These are phyloP conservation scores for Blera fallax DNA, from an alignment of 2,888 invertebrate genomes.

Conservation along the genomic window DNA sequence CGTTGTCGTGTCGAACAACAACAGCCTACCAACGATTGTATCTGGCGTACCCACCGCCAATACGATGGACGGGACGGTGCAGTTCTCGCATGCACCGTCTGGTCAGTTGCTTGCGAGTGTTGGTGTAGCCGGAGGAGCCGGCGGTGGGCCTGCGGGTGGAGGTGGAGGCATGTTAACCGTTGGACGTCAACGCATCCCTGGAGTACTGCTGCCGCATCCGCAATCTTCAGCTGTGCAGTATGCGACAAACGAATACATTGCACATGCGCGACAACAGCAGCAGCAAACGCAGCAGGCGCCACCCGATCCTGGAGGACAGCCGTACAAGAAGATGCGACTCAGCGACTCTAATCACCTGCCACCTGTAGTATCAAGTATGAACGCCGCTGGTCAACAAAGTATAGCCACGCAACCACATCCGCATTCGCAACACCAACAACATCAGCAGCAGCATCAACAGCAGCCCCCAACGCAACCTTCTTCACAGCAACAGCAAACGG, in stretches of 20 bases:
- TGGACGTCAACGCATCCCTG: constrained; percentile 75
- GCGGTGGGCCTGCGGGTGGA: constrained; percentile 60
- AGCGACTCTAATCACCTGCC: constrained; percentile 81
- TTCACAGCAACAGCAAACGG: constrained; percentile 24
- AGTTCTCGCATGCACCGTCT: constrained; percentile 66
- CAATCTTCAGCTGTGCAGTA: constrained; percentile 79
- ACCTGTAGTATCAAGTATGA: constrained; percentile 84
- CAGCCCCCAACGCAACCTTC: constrained; percentile 63
- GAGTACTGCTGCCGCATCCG: constrained; percentile 75
- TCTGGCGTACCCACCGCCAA: constrained; percentile 86
- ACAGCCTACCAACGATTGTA: constrained; percentile 80
- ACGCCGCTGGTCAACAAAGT: constrained; percentile 79
- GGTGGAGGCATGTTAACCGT: constrained; percentile 76
- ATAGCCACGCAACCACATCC: constrained; percentile 61
- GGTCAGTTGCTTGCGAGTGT: constrained; percentile 75
- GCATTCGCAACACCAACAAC: constrained; percentile 61
- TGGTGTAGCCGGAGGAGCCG: constrained; percentile 70
- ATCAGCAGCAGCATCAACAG: constrained; percentile 40
- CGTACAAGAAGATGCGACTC: constrained; percentile 79
- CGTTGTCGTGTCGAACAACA: constrained; percentile 75
- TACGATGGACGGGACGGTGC: constrained; percentile 72
- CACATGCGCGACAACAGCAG: constrained; percentile 77
- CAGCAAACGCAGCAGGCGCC: constrained; percentile 77
- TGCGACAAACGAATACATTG: constrained; percentile 80
- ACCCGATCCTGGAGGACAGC: constrained; percentile 81